Conservation (phyloP, 2,113 vertebrate genomes). For the Macquaria ambigua region DNA sequence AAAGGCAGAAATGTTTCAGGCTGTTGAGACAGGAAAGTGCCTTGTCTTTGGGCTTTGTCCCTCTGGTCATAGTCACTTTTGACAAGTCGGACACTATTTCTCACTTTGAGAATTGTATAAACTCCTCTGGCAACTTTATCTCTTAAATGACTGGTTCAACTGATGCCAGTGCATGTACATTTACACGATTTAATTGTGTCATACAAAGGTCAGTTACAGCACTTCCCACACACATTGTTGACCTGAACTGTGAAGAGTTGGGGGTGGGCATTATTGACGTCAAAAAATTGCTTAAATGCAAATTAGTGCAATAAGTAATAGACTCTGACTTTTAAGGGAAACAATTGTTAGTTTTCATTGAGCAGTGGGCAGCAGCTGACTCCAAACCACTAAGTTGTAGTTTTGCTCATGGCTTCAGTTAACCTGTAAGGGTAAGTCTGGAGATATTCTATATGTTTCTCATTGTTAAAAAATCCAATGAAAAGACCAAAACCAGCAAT, state of each 20-base stretch:
- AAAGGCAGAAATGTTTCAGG: background rate
- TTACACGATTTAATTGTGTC: background rate
- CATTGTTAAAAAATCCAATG: background rate
- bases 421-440: background rate
- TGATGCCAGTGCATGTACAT: conserved; percentile 1
- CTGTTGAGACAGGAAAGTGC: background rate
- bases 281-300: conserved; percentile 33
- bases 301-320: conserved; percentile 41
- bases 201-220: conserved; percentile 31
- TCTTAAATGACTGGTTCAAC: conserved; percentile 16
- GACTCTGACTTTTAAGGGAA: conserved; percentile 19
- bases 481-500: too few species aligned
- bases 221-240: conserved; percentile 61
- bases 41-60: background rate
- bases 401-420: conserved; percentile 24
- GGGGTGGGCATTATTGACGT: conserved; percentile 19
- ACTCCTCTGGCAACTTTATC: conserved; percentile 14
- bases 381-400: background rate
- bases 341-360: background rate
- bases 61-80: conserved; percentile 28
- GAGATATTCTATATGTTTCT: background rate
- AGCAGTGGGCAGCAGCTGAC: conserved; percentile 14
- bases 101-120: conserved; percentile 16
- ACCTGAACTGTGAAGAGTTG: conserved; percentile 42
- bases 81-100: conserved; percentile 12